A percentile compares a stretch with the other conserved stretches of the same genome.
These are phyloP conservation scores for Pachyseris speciosa DNA, from an alignment of 64 coral and sea anemone species.

Conservation along the genomic window DNA sequence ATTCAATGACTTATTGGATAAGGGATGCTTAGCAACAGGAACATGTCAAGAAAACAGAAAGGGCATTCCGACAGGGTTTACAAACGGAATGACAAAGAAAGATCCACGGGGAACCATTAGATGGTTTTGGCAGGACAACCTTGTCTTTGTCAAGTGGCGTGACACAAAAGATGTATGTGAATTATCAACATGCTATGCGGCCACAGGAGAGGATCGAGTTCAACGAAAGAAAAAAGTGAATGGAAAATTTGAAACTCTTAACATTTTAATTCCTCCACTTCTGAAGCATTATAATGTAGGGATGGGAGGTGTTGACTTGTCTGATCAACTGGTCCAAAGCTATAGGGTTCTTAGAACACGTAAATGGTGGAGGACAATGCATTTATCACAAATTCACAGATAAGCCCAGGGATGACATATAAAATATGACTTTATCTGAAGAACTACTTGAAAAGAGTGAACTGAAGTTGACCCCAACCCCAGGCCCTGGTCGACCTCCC, in stretches of 20 bases:
- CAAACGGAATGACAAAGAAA: background rate
- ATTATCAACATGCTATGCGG: slow-evolving; percentile 50
- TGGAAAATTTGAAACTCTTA: slow-evolving; percentile 41
- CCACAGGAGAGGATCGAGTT: slow-evolving; percentile 44
- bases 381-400: slow-evolving; percentile 1
- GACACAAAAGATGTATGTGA: slow-evolving; percentile 61
- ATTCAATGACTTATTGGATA: slow-evolving; percentile 30
- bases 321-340: slow-evolving; percentile 60
- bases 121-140: slow-evolving; percentile 63
- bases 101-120: slow-evolving; percentile 28
- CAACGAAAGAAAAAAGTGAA: slow-evolving; percentile 42
- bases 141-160: slow-evolving; percentile 69
- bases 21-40: slow-evolving; percentile 63
- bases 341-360: slow-evolving; percentile 49
- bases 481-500: slow-evolving; percentile 45
- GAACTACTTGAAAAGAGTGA: slow-evolving; percentile 23
- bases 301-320: slow-evolving; percentile 71
- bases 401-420: slow-evolving; percentile 4
- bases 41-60: slow-evolving; percentile 59
- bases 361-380: slow-evolving; percentile 66
- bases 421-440: slow-evolving; percentile 6
- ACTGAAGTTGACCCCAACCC: background rate
- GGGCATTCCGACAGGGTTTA: slow-evolving; percentile 32
- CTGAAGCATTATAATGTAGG: slow-evolving; percentile 61
- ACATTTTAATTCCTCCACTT: slow-evolving; percentile 26